Evolutionary conservation across 2,888 invertebrate species (phyloP), one percentile per base, ranked within the genome.

Genomic region (Tachina grossa): DNA sequence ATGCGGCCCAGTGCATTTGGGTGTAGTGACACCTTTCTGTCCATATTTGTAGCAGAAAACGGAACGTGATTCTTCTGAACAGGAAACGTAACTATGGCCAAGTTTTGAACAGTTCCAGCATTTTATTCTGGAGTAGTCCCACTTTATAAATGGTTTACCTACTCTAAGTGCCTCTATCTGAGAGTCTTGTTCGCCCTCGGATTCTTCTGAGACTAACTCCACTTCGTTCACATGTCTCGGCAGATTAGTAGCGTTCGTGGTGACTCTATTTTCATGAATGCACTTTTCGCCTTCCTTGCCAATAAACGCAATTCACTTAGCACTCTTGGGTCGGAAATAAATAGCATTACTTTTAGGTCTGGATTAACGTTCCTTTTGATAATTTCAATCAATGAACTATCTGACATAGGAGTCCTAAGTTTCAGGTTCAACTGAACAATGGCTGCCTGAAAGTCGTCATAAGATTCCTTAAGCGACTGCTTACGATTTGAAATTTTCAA

Each of bases 31-130:
- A 31, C 31, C 31, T 31, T 31, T 31, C 31, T 31, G 31, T 31
- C 22, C 22, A 22, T 2, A 22, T 22, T 22, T 22, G 22, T 22
- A 22, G 22, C 22, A 22, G 22, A 22, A 49, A 14, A 49, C 47
- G 47, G 11, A 13, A 13, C 47, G 47, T 6, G 47, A 6, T 14
- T 49, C 47, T 13, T 49, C 47, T 13, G 47, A n/a, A 13, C 47
- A 49, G 47, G 14, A 49, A 3, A 49, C 14, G 13, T 13, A 49
- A 4, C 22, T 55, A 9, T 55, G 53, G 19, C 53, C 53, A 51
- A 22, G 8, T 9, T 57, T 11, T 14, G n/a, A 9, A 13, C 74
- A 75, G 13, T 75, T 75, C 74, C 74, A 75, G n/a, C 76, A 76
- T 10, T 76, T 65, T 19, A 57, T 72, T 14, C 19, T 19, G 22